phyloP scores from a whole-genome alignment of 1,140 invertebrate genomes.

The Magallana gigas region DNA sequence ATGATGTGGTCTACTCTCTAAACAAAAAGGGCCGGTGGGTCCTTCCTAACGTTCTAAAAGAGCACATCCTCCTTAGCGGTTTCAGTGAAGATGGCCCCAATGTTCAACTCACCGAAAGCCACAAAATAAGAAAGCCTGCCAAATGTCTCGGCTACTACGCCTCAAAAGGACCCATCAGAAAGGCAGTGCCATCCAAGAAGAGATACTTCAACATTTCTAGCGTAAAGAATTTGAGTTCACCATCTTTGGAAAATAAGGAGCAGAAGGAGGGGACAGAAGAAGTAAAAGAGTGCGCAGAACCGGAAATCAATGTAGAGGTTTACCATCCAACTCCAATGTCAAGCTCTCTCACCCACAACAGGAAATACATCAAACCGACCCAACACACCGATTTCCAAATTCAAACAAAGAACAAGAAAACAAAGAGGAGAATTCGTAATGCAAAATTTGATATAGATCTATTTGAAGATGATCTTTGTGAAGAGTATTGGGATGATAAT shows the following conservation, averaged over 20 bases:
- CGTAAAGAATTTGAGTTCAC: neutral
- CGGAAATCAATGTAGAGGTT: slow-evolving; percentile 28
- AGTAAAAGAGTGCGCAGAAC: neutral
- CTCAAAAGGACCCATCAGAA: slow-evolving; percentile 36
- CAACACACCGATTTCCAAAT: neutral
- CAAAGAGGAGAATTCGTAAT: neutral
- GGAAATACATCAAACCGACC: slow-evolving; percentile 31
- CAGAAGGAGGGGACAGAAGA: neutral
- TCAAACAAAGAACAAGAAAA: neutral
- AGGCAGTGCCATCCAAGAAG: slow-evolving; percentile 29
- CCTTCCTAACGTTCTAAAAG: slow-evolving; percentile 38
- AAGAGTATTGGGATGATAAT: neutral
- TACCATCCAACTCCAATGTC: slow-evolving; percentile 23
- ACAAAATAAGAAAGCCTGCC: slow-evolving; percentile 40
- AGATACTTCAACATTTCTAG: slow-evolving; percentile 38
- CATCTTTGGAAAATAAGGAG: neutral
- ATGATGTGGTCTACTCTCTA: slow-evolving; percentile 27
- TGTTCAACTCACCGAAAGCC: slow-evolving; percentile 34
- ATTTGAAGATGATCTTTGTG: neutral
- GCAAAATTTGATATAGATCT: neutral
- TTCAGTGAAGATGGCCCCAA: slow-evolving; percentile 2
- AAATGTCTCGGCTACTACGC: slow-evolving; percentile 40
- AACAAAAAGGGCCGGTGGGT: slow-evolving; percentile 40
- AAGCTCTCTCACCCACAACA: slow-evolving; percentile 47
- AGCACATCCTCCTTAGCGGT: slow-evolving; percentile 20